A percentile compares a stretch with the other conserved stretches of the same genome.
Conservation (phyloP, 2,797 vertebrate species). For the Microtus agrestis region DNA sequence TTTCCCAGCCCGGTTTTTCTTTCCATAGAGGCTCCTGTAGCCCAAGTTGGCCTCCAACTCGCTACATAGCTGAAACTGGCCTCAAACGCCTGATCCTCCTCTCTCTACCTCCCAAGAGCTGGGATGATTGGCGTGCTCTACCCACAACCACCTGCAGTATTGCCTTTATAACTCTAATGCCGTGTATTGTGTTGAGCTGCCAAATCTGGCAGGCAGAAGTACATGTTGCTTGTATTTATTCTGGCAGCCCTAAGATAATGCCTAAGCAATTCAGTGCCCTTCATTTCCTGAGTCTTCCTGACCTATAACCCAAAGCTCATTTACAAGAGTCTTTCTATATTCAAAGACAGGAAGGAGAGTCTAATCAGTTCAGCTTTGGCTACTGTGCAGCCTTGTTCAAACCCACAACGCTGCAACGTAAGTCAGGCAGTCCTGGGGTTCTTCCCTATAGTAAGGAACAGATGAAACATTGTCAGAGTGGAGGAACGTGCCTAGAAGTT, state of each 20-base stretch:
- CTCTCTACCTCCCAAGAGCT: background rate
- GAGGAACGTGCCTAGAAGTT: background rate
- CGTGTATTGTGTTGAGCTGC: background rate
- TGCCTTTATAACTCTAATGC: background rate
- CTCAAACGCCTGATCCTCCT: no score
- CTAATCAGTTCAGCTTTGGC: background rate
- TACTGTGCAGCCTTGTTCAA: background rate
- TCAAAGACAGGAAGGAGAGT: conserved; percentile 13
- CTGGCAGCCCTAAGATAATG: background rate
- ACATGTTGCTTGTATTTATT: background rate
- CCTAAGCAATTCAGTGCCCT: background rate
- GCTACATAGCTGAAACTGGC: background rate
- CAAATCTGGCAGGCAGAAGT: conserved; percentile 45
- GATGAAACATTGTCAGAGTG: background rate
- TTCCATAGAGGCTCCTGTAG: background rate
- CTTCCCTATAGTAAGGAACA: background rate
- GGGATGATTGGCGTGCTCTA: background rate
- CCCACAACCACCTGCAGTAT: background rate
- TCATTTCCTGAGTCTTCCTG: conserved; percentile 28
- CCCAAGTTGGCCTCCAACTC: background rate
- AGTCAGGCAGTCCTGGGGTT: background rate
- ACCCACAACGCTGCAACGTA: background rate
- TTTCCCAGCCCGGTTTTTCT: background rate
- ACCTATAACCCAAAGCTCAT: conserved; percentile 17
- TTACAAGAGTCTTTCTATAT: background rate